Percentiles rank a stretch among this genome's conserved stretches.
Conservation (phyloP, 35 echinoderm and acorn worm species). For the Nesometra sesokonis region DNA sequence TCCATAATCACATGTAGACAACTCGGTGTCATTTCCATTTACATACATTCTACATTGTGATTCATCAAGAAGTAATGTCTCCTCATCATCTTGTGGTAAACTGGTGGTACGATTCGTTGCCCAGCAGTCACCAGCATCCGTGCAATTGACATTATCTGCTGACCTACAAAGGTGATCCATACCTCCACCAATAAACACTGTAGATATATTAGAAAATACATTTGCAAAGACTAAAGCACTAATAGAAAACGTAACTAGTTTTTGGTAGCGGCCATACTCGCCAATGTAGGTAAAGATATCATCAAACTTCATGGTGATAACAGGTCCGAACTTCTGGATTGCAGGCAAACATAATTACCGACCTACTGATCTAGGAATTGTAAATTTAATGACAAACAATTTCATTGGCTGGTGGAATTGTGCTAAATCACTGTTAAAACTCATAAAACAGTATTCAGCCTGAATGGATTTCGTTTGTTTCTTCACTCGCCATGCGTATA, state of each 20-base stretch:
- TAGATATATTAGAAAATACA: background rate
- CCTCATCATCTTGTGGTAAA: background rate
- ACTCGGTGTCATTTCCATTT: background rate
- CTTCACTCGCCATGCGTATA: too few species aligned
- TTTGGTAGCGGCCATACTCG: background rate
- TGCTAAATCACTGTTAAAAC: too few species aligned
- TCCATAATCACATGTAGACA: too few species aligned
- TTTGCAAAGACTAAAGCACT: background rate
- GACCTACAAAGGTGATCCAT: background rate
- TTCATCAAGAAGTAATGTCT: background rate
- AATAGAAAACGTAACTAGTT: background rate
- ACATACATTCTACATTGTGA: background rate
- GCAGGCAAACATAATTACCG: too few species aligned
- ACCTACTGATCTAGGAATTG: too few species aligned
- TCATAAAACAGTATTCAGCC: too few species aligned
- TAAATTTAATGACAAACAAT: too few species aligned
- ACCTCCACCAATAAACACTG: background rate
- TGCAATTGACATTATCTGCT: background rate
- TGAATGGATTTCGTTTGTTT: too few species aligned
- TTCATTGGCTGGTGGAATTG: too few species aligned
- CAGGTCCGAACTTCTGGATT: too few species aligned
- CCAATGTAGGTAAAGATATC: background rate
- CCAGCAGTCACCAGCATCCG: background rate
- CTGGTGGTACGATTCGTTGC: background rate
- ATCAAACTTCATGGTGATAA: background rate